Base-by-base conservation (phyloP, 2,797 vertebrate species). In the Thunnus albacares region DNA sequence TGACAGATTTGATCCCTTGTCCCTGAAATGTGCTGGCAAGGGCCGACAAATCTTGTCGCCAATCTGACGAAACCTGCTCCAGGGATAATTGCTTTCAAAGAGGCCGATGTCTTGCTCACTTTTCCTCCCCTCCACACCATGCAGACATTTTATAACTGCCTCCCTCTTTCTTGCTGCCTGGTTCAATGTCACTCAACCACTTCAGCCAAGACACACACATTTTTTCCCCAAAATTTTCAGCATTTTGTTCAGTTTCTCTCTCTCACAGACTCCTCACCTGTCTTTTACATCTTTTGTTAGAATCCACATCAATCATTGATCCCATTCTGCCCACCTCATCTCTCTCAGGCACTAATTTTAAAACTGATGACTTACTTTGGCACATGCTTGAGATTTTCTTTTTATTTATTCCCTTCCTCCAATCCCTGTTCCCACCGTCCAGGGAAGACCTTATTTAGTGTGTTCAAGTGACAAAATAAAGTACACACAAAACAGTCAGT, bases 1-100 rank as follows among this genome's bases (percentile, higher is more conserved):
- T 79, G 63, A 71, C 15, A 79, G 58, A 84, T 89, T 75, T 52
- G 80, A 85, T 73, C 47, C 53, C 6, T 77, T 6, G 51, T 71
- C 86, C 57, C 28, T 75, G 79, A 66, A 69, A 66, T 73, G 63
- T 71, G 62, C 63, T 76, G 63, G 64, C 55, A 72, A 70, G 72
- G 55, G 70, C 80, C 51, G 45, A 35, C 71, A 77, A 79, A 90
- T 86, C 77, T 70, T 79, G 80, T 82, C 80, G 77, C 66, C 68
- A 56, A 77, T 88, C 77, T 77, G 77, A 83, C 24, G 15, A 83
- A 78, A 88, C 64, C 86, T 88, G 83, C 86, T 91, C 79, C 86
- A 28, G 47, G 73, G 74, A 82, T 89, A 90, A 92, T 91, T 92
- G 89, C 86, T 87, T 91, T 90, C 57, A 77, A 75, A 78, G 63